Evolutionary conservation across 2,888 invertebrate genomes (phyloP).

Genomic region (Yponomeuta malinellus): DNA sequence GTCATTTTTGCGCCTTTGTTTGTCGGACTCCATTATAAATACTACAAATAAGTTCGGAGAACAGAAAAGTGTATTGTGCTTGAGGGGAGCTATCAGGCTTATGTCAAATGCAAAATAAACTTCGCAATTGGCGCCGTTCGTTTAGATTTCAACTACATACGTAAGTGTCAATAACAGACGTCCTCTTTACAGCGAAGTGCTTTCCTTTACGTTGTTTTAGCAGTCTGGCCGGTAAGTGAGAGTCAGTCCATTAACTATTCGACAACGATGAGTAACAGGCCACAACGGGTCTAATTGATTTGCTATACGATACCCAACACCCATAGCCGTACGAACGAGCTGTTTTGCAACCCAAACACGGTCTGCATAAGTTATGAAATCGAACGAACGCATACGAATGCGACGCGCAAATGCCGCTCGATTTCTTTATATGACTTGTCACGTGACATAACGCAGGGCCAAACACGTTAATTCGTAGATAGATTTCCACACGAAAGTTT

Average conservation of each 20-base stretch:
- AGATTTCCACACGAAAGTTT: neutral
- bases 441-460: slow-evolving; percentile 25
- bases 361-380: slow-evolving; percentile 42
- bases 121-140: neutral
- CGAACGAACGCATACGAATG: slow-evolving; percentile 30
- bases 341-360: slow-evolving; percentile 36
- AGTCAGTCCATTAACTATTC: slow-evolving; percentile 31
- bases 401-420: slow-evolving; percentile 28
- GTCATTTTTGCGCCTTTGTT: too few species aligned
- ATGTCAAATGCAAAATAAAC: neutral
- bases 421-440: slow-evolving; percentile 30
- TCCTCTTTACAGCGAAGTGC: slow-evolving; percentile 40
- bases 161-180: slow-evolving; percentile 28
- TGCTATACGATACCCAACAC: slow-evolving; percentile 34
- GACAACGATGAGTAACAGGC: slow-evolving; percentile 18
- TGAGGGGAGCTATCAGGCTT: too few species aligned
- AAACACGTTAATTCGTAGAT: slow-evolving; percentile 6
- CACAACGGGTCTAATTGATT: slow-evolving; percentile 32
- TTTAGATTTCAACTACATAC: neutral
- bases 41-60: too few species aligned
- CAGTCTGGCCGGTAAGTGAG: slow-evolving; percentile 4
- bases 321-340: slow-evolving; percentile 27
- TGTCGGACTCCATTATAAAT: too few species aligned
- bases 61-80: too few species aligned
- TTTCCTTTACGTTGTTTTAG: neutral